Evolutionary conservation across 2,113 vertebrate genomes (phyloP).

Genomic region (Butorides virescens): DNA sequence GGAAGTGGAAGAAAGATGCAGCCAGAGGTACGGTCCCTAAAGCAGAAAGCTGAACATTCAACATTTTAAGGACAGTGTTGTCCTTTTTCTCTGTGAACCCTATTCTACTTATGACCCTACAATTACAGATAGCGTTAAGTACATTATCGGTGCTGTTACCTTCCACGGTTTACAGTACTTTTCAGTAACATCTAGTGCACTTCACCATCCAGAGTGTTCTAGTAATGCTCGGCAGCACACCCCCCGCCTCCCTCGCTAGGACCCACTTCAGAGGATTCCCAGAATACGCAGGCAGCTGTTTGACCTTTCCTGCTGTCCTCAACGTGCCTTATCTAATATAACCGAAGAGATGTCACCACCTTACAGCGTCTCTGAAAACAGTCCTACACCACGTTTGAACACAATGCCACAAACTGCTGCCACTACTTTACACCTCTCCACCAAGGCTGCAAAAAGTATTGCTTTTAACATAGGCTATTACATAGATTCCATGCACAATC

Average conservation of each 20-base stretch:
- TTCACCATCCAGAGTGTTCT: not conserved
- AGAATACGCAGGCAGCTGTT: conserved; percentile 9
- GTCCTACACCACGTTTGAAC: not conserved
- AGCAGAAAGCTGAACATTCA: not conserved
- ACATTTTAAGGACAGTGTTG: not conserved
- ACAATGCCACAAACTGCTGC: not conserved
- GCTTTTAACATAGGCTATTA: not conserved
- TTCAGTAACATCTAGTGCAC: not conserved
- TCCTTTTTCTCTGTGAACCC: not conserved
- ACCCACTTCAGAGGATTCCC: not conserved
- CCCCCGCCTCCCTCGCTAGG: not conserved
- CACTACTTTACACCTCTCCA: not conserved
- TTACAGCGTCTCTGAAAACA: not conserved
- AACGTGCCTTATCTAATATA: conserved; percentile 19
- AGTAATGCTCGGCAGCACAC: not conserved
- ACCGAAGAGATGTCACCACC: conserved; percentile 2
- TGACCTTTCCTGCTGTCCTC: conserved; percentile 30
- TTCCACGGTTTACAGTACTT: not conserved
- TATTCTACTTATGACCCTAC: not conserved
- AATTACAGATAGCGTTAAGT: not conserved
- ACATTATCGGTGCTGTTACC: not conserved
- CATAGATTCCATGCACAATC: not conserved
- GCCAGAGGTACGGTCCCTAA: not conserved
- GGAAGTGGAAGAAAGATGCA: not conserved
- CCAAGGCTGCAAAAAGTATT: not conserved